phyloP scores from a whole-genome alignment of 1,140 invertebrate genomes.

The Heliothis subflexa region DNA sequence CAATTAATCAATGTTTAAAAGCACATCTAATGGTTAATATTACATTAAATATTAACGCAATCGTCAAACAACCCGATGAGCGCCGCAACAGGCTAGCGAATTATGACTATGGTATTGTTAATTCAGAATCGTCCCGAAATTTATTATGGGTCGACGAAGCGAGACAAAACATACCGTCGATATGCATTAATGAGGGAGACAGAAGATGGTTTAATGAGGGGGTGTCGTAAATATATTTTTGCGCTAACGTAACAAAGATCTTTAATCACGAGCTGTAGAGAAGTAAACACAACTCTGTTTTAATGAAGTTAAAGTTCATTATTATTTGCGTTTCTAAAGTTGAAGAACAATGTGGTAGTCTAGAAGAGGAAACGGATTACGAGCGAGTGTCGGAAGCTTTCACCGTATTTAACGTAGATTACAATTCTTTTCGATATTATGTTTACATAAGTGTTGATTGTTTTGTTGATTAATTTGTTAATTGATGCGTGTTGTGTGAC shows the following conservation, averaged over 20 bases:
- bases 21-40: constrained; percentile 17
- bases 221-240: constrained; percentile 72
- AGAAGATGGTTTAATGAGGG: constrained; percentile 62
- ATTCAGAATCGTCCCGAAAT: constrained; percentile 67
- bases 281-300: constrained; percentile 42
- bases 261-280: constrained; percentile 38
- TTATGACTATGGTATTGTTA: constrained; percentile 69
- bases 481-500: background rate
- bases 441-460: constrained; percentile 39
- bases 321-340: constrained; percentile 21
- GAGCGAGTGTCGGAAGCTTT: constrained; percentile 61
- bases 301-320: constrained; percentile 16
- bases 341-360: constrained; percentile 57
- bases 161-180: constrained; percentile 50
- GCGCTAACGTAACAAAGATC: constrained; percentile 61
- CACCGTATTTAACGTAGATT: constrained; percentile 64
- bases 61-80: constrained; percentile 56
- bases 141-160: constrained; percentile 56
- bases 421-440: constrained; percentile 56
- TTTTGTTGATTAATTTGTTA: constrained; percentile 34
- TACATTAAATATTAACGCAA: constrained; percentile 38
- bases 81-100: constrained; percentile 61
- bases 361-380: constrained; percentile 67
- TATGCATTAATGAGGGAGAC: constrained; percentile 51
- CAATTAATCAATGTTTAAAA: constrained; percentile 14